Evolutionary conservation across 2,797 vertebrate species (phyloP).

Genomic region (Gobionotothen gibberifrons): DNA sequence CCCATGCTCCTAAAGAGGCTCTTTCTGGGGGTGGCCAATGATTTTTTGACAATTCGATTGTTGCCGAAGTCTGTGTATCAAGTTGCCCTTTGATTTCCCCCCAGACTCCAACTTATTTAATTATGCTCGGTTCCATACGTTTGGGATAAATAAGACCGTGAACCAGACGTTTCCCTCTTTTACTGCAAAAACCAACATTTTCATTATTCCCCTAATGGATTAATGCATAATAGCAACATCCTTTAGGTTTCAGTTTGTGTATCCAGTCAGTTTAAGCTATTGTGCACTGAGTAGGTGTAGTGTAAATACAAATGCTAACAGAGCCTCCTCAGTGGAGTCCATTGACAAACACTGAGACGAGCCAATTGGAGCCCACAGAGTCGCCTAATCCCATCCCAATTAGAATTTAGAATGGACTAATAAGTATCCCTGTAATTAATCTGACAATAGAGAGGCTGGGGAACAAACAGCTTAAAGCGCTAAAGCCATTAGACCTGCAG

Average conservation of each 20-base stretch:
- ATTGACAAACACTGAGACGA: constrained; percentile 51
- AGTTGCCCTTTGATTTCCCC: constrained; percentile 66
- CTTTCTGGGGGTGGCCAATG: constrained; percentile 66
- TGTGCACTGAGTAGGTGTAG: constrained; percentile 18
- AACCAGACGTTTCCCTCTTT: constrained; percentile 8
- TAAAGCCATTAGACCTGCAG: constrained; percentile 52
- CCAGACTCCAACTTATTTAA: constrained; percentile 64
- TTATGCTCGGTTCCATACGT: constrained; percentile 56
- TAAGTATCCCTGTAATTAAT: constrained; percentile 64
- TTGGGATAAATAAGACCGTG: constrained; percentile 54
- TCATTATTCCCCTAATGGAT: constrained; percentile 6
- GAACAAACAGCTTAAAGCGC: constrained; percentile 62
- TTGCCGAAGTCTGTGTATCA: constrained; percentile 68
- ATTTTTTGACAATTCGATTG: constrained; percentile 73
- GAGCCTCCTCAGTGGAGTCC: constrained; percentile 26
- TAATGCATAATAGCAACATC: constrained; percentile 5
- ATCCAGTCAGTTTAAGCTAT: constrained; percentile 20
- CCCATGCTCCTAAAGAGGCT: constrained; percentile 75
- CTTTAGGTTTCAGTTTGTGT: constrained; percentile 24
- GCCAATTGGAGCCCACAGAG: constrained; percentile 53
- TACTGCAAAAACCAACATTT: constrained; percentile 6
- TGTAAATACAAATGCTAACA: constrained; percentile 64
- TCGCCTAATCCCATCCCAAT: constrained; percentile 73
- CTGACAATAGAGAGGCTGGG: constrained; percentile 67
- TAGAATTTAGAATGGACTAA: constrained; percentile 66